Base-by-base conservation (phyloP, 1,140 invertebrate genomes). In the Diabrotica virgifera region DNA sequence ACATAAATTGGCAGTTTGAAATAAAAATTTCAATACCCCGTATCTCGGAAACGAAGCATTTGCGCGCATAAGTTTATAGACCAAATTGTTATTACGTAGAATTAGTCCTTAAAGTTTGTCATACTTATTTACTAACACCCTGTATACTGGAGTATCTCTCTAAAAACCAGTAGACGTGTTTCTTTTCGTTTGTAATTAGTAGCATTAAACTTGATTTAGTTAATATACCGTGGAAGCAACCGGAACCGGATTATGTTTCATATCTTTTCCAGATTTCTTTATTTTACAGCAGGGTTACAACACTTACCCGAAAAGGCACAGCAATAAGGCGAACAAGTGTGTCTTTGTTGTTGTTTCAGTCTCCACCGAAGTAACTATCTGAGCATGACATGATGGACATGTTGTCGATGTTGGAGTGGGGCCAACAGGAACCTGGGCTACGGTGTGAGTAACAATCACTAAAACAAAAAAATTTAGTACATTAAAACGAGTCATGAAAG, bases 261-360 rank as follows among this genome's bases (percentile, higher is more conserved):
- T 36, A 37, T 38, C 7, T 24, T n/a, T n/a, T n/a, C n/a, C n/a
- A n/a, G n/a, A n/a, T 12, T 54, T 50, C 13, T 62, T 61, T 57
- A 38, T 52, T 57, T 52, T n/a, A 53, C n/a, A 36, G n/a, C 10
- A 35, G 9, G 10, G 7, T 53, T 53, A 36, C 53, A 8, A n/a
- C 66, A 74, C 74, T 79, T 76, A 87, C 86, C 80, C 78, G 36
- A 87, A 71, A 6, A 85, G 14, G 64, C 85, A 89, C 2, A 86
- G 70, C 4, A 87, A 50, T 12, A 86, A 67, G 0, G 86, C 86
- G 68, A 87, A 81, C 2, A 86, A 66, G 69, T 89, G 86, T 6
- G 86, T 87, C 70, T 82, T 85, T 0, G 79, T 81, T 3, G 79
- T 83, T 0, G 83, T 58, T 71, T 83, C 80, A 7, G 78, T 78